A percentile compares a stretch with the other conserved stretches of the same genome.
Conservation (phyloP, 2,113 vertebrate species). For the Myrmecobius fasciatus region DNA sequence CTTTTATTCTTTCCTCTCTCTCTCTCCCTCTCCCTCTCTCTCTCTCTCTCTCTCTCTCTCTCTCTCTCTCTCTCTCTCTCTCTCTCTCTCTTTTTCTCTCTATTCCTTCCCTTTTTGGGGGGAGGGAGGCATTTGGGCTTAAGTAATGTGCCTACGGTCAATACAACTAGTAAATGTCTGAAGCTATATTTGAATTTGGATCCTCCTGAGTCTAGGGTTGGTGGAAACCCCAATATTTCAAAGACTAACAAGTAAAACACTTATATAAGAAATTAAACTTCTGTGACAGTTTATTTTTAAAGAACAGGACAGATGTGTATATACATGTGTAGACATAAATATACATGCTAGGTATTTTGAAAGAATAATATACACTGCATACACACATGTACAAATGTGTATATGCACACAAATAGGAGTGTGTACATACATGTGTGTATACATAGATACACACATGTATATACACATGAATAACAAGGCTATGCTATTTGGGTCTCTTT, state of each 20-base stretch:
- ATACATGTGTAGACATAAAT: neutral
- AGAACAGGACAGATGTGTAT: neutral
- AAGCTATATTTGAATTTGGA: neutral
- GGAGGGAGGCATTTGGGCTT: neutral
- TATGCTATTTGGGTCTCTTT: neutral
- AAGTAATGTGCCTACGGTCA: neutral
- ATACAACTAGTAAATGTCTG: neutral
- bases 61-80: too few species aligned
- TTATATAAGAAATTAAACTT: neutral
- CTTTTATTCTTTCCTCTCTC: too few species aligned
- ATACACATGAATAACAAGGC: neutral
- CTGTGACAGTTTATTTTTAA: neutral
- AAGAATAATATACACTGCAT: neutral
- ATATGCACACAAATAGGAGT: too few species aligned
- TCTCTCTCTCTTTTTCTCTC: too few species aligned
- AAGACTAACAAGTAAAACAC: neutral
- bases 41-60: too few species aligned
- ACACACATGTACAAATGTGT: too few species aligned
- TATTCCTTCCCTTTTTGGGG: too few species aligned
- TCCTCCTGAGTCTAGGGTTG: too few species aligned
- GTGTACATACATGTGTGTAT: too few species aligned
- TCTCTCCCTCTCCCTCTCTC: too few species aligned
- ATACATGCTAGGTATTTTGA: neutral
- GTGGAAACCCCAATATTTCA: neutral
- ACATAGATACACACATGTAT: neutral